Evolutionary conservation across 2,888 invertebrate species (phyloP).

Genomic region (Ichneumon xanthorius): DNA sequence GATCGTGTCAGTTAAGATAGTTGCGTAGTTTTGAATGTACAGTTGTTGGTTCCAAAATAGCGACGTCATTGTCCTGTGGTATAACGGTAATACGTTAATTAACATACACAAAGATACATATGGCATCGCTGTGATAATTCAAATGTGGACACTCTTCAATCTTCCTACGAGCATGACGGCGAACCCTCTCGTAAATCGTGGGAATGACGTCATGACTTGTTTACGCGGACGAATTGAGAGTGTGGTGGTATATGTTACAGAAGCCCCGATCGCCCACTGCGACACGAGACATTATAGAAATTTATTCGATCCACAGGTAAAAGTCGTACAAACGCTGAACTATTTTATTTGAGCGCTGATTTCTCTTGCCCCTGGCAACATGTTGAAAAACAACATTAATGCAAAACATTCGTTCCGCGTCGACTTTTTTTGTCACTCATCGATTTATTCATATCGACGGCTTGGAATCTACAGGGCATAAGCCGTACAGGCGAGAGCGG

Average conservation of each 20-base stretch:
- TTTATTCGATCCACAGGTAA: not conserved
- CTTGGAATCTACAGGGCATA: not conserved
- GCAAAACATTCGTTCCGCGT: too few species aligned
- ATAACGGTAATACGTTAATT: conserved; percentile 25
- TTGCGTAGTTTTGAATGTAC: not conserved
- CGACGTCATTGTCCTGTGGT: conserved; percentile 3
- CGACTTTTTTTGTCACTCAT: not conserved
- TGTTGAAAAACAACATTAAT: not conserved
- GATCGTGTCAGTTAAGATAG: not conserved
- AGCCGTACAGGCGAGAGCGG: not conserved
- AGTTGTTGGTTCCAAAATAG: not conserved
- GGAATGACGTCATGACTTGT: conserved; percentile 69
- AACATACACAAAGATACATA: not conserved
- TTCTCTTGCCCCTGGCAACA: not conserved
- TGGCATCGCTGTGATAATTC: conserved; percentile 6
- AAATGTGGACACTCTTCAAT: conserved; percentile 30
- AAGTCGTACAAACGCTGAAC: not conserved
- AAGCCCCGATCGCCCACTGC: not conserved
- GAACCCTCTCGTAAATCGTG: conserved; percentile 67
- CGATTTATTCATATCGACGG: not conserved
- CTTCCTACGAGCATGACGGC: conserved; percentile 35
- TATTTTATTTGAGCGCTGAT: not conserved
- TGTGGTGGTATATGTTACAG: not conserved
- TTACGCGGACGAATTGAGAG: conserved; percentile 58
- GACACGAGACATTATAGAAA: not conserved